Base-by-base conservation (phyloP, 2,113 vertebrate genomes). In the Irena cyanogastra region DNA sequence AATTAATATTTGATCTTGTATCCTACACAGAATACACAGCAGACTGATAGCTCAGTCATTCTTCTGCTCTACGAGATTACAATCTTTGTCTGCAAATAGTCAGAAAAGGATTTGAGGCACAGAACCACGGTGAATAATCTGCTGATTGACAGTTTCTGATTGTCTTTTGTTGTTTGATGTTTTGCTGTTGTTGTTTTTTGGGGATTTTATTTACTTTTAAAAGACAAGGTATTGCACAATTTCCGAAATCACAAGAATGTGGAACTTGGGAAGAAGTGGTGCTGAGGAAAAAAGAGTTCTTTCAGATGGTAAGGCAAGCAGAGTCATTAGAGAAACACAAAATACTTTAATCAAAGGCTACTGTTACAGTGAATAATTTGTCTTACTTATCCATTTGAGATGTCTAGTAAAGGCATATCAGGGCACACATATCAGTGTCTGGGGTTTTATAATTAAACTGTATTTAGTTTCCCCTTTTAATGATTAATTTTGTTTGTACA, bases 311-410 rank as follows among this genome's bases (percentile, higher is more conserved):
- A 61, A 76, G 11, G 12, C 27, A 87, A 77, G 30, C 1, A n/a
- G 3, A 86, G 28, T 80, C 53, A 85, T 85, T 59, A 92, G 57
- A 85, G 49, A 83, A 42, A 80, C 7, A 88, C 7, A 88, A 87
- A 92, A 65, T 61, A 20, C 6, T 86, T 85, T 65, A 21, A 92
- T 88, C 70, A 93, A 94, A 93, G 54, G 7, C 63, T 91, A 45
- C 50, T 45, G 5, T 70, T 95, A 83, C 33, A 74, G 42, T n/a
- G 53, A 93, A 88, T 90, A 85, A 93, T 90, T 96, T 86, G 44
- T 57, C 57, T 85, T 87, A 61, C 8, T 80, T 45, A 87, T 87
- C 52, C 84, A 30, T 80, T 83, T 66, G 71, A 57, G 61, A 80
- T 61, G 12, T 41, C 41, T 83, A 9, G 45, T 57, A 88, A 94